phyloP scores from a whole-genome alignment of 1,140 invertebrate species.

The Lithobius niger region DNA sequence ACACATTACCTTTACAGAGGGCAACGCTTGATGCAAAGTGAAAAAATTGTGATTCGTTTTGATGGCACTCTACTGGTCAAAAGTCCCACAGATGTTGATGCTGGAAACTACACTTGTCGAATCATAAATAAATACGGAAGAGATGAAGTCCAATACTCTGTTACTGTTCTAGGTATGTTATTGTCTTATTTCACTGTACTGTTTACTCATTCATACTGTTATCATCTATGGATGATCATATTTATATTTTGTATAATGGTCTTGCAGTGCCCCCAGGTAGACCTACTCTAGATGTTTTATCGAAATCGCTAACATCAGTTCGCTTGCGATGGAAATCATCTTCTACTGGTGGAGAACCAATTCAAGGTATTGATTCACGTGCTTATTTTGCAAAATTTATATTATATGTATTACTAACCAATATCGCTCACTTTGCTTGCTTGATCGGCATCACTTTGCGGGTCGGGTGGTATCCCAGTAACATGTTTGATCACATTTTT shows the following conservation, averaged over 20 bases:
- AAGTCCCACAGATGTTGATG: not conserved
- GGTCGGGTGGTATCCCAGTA: no score
- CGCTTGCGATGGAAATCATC: constrained; percentile 6
- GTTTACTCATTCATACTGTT: not conserved
- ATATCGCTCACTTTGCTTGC: not conserved
- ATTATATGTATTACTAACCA: not conserved
- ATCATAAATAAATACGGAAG: constrained; percentile 44
- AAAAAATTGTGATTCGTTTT: constrained; percentile 54
- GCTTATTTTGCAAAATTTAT: not conserved
- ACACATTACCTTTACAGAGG: no score
- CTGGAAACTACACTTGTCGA: constrained; percentile 32
- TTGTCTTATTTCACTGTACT: no score
- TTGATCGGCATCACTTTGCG: not conserved
- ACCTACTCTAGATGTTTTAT: not conserved
- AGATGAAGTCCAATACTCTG: constrained; percentile 18
- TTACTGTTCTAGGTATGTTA: constrained; percentile 7
- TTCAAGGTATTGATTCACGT: constrained; percentile 3
- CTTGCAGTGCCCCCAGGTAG: constrained; percentile 19
- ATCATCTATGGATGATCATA: no score
- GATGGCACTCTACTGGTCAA: constrained; percentile 8
- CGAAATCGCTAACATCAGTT: not conserved
- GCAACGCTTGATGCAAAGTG: no score
- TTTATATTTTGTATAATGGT: constrained; percentile 4
- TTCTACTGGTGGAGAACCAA: constrained; percentile 15
- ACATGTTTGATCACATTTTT: no score